A percentile compares a stretch with the other conserved stretches of the same genome.
Conservation (phyloP, 2,888 invertebrate genomes). For the Melinopterus prodromus region DNA sequence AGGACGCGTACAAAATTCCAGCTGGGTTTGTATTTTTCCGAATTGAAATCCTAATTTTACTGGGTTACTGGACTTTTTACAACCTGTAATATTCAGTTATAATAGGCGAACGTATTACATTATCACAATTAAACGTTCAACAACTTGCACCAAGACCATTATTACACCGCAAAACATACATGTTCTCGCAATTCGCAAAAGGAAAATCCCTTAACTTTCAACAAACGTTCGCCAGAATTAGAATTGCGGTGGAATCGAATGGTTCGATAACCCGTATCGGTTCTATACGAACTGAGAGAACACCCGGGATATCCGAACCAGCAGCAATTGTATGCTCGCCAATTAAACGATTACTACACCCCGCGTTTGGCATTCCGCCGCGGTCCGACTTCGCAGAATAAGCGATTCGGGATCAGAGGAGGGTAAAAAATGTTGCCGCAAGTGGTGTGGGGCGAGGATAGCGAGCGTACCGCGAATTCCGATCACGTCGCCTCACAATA, state of each 20-base stretch:
- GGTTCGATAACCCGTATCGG: background rate
- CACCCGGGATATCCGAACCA: background rate
- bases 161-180: too few relatives aligned
- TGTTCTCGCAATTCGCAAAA: background rate
- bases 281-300: background rate
- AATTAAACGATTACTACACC: background rate
- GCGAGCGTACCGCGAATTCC: constrained; percentile 24
- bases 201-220: background rate
- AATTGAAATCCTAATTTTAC: too few relatives aligned
- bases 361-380: background rate
- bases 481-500: constrained; percentile 29
- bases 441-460: constrained; percentile 10
- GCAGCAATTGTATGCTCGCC: background rate
- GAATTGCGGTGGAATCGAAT: background rate
- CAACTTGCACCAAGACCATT: too few relatives aligned
- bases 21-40: too few relatives aligned
- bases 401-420: background rate
- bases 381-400: constrained; percentile 8
- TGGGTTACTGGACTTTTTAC: too few relatives aligned
- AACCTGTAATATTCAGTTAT: too few relatives aligned
- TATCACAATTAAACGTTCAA: too few relatives aligned
- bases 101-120: too few relatives aligned
- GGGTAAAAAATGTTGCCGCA: constrained; percentile 8
- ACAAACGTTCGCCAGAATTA: background rate
- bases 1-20: too few relatives aligned